These are phyloP conservation scores for Threskiornis aethiopicus DNA, from an alignment of 2,797 vertebrate species.

Conservation along the genomic window DNA sequence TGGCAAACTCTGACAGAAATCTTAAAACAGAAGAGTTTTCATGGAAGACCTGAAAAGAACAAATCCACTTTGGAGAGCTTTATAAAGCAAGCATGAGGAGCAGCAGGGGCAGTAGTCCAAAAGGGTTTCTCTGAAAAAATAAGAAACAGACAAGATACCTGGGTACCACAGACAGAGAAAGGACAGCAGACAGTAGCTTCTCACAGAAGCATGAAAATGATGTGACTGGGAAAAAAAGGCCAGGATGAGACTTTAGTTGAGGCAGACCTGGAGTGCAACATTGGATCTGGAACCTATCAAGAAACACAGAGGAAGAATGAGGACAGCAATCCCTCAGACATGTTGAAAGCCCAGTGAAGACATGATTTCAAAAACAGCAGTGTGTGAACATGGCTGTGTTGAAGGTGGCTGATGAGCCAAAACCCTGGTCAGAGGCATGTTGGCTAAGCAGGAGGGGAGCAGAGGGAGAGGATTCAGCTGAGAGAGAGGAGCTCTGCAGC, in stretches of 20 bases:
- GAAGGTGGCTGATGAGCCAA: neutral
- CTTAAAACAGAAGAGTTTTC: neutral
- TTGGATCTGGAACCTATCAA: slow-evolving; percentile 33
- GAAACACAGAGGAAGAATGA: neutral
- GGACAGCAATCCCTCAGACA: neutral
- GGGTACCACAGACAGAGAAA: neutral
- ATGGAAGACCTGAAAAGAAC: neutral
- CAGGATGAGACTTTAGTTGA: neutral
- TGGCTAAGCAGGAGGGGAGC: neutral
- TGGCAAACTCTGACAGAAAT: neutral
- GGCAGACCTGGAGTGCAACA: neutral
- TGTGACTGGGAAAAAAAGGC: neutral
- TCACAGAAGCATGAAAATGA: neutral
- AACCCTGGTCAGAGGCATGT: neutral
- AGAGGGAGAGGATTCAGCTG: neutral
- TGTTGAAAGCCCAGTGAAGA: slow-evolving; percentile 25
- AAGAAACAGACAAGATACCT: neutral
- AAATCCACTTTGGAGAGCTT: neutral
- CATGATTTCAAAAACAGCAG: neutral
- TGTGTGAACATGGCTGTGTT: slow-evolving; percentile 12
- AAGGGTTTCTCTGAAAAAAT: neutral
- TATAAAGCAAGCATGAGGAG: neutral
- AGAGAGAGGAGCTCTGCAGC: neutral
- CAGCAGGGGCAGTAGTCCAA: neutral
- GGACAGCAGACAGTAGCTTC: neutral